Percentiles rank a stretch among this genome's conserved stretches.
These are phyloP conservation scores for Symphodus melops DNA, from an alignment of 2,113 vertebrate genomes.

Conservation along the genomic window DNA sequence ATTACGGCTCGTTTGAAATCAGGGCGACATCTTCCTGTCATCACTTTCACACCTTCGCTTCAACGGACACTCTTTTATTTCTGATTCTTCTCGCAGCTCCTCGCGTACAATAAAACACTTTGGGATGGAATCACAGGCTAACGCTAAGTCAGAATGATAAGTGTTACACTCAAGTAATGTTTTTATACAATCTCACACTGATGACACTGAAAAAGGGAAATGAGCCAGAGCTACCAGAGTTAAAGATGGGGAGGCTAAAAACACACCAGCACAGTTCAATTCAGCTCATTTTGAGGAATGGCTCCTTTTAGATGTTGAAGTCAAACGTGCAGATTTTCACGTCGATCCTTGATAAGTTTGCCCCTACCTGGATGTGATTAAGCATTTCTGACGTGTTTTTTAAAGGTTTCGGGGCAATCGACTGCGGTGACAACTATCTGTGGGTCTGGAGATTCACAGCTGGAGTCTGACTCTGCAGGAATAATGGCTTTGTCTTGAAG, in stretches of 20 bases:
- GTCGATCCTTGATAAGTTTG: neutral
- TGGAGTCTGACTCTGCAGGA: constrained; percentile 41
- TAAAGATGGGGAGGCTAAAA: too few relatives aligned
- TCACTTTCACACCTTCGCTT: constrained; percentile 23
- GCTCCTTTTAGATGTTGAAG: too few relatives aligned
- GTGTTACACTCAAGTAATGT: too few relatives aligned
- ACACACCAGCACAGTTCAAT: too few relatives aligned
- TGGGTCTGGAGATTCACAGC: constrained; percentile 43
- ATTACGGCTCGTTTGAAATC: neutral
- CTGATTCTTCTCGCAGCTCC: neutral
- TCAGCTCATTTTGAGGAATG: too few relatives aligned
- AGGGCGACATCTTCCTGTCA: neutral
- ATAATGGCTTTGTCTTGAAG: constrained; percentile 52
- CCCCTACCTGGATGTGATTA: neutral
- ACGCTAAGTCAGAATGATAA: too few relatives aligned
- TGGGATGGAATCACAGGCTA: too few relatives aligned
- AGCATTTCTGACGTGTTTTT: constrained; percentile 1
- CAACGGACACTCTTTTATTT: constrained; percentile 8
- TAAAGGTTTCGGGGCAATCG: constrained; percentile 16
- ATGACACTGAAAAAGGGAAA: too few relatives aligned
- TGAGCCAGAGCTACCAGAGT: too few relatives aligned
- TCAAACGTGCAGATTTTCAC: too few relatives aligned
- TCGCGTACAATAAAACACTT: constrained; percentile 4
- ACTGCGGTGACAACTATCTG: constrained; percentile 31
- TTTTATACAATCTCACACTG: too few relatives aligned